Conservation (phyloP, 92 coral and sea anemone species). For the Umimayanthus kanabou region DNA sequence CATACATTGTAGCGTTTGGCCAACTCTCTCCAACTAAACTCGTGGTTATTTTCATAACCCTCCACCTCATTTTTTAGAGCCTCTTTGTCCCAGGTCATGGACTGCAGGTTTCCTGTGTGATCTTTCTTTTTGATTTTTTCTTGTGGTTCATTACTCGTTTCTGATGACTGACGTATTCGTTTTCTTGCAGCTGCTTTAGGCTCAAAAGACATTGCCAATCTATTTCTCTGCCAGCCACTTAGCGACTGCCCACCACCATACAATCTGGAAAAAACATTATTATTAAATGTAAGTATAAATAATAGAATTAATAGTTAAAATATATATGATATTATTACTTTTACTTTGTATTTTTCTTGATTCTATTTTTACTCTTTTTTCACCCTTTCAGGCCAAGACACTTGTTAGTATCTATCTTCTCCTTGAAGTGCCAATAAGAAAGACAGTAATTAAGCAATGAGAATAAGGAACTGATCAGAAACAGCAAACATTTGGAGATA, state of each 20-base stretch:
- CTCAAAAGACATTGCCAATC: constrained; percentile 42
- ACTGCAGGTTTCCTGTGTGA: constrained; percentile 47
- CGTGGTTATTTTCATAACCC: constrained; percentile 42
- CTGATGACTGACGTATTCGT: constrained; percentile 11
- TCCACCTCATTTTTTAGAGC: constrained; percentile 51
- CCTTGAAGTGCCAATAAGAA: no score
- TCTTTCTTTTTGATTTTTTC: constrained; percentile 21
- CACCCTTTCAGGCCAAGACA: no score
- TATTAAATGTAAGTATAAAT: background rate
- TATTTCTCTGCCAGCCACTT: constrained; percentile 37
- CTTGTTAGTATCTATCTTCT: no score
- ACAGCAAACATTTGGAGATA: no score
- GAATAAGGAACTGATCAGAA: no score
- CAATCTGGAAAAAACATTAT: constrained; percentile 38
- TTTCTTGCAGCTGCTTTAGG: constrained; percentile 48
- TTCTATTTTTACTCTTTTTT: no score
- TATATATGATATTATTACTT: no score
- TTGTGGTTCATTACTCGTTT: constrained; percentile 6
- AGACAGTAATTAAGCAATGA: no score
- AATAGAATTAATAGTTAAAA: background rate
- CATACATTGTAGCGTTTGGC: constrained; percentile 43
- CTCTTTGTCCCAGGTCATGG: constrained; percentile 52
- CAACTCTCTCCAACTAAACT: constrained; percentile 45
- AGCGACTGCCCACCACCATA: constrained; percentile 62
- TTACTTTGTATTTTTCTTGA: no score